Conservation (phyloP, 2,113 vertebrate species). For the human region DNA sequence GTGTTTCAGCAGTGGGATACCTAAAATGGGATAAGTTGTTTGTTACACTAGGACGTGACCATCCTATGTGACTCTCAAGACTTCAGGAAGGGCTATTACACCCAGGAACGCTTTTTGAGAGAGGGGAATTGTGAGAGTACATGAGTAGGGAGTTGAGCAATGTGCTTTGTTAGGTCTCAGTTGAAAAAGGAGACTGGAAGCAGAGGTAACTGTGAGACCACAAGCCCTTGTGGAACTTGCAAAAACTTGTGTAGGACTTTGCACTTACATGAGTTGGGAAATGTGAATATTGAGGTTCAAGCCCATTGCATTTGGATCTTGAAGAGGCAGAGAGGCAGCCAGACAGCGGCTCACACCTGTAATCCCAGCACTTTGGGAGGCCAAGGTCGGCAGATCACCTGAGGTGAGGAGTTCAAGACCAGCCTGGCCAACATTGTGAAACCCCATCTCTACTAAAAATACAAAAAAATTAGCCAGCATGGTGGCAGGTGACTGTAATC, state of each 20-base stretch:
- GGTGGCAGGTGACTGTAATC: no score
- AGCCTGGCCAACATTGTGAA: no score
- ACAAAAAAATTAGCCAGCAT: no score
- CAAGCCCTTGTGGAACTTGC: not conserved
- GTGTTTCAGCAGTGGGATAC: not conserved
- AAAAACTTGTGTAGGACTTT: not conserved
- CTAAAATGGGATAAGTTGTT: not conserved
- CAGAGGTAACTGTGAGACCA: not conserved
- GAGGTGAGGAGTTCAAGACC: no score
- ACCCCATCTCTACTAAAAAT: no score
- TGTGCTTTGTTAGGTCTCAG: not conserved
- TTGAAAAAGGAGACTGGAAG: not conserved
- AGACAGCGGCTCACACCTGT: no score
- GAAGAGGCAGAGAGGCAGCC: not conserved
- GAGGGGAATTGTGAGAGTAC: not conserved
- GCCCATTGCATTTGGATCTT: not conserved
- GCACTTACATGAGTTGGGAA: not conserved
- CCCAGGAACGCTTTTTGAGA: not conserved
- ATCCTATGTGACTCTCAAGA: not conserved
- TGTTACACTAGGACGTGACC: not conserved
- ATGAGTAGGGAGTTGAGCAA: not conserved
- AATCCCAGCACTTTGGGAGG: no score
- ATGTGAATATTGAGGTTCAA: not conserved
- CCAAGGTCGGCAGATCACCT: no score
- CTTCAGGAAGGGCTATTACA: not conserved